Evolutionary conservation across 2,113 vertebrate species (phyloP).

Genomic region (Aegotheles bennettii): DNA sequence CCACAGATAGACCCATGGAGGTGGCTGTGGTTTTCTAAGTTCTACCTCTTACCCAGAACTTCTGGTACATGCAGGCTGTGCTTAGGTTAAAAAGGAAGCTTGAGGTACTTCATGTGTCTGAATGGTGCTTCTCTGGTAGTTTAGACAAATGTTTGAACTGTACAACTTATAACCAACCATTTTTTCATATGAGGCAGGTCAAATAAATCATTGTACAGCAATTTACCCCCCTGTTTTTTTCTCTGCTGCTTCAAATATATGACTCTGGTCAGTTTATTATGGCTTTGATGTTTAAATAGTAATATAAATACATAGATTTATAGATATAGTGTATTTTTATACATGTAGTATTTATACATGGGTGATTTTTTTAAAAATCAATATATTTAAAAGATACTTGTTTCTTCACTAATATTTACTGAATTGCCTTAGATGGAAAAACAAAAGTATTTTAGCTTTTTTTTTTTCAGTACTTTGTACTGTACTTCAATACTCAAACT

Average conservation of each 20-base stretch:
- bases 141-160: not conserved
- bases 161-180: not conserved
- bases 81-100: not conserved
- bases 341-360: no score
- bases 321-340: not conserved
- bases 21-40: not conserved
- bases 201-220: not conserved
- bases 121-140: not conserved
- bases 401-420: not conserved
- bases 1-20: not conserved
- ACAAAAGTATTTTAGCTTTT: not conserved
- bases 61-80: not conserved
- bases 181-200: not conserved
- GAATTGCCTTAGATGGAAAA: not conserved
- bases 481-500: not conserved
- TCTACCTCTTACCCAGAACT: not conserved
- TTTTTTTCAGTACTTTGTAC: not conserved
- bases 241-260: not conserved
- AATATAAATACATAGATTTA: not conserved
- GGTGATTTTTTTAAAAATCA: not conserved
- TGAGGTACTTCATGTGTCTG: not conserved
- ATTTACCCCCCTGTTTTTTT: not conserved
- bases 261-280: not conserved
- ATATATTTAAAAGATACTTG: not conserved
- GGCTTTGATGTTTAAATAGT: not conserved